phyloP scores from a whole-genome alignment of 2,797 vertebrate genomes.

The Petrocephalus schoutedeni region DNA sequence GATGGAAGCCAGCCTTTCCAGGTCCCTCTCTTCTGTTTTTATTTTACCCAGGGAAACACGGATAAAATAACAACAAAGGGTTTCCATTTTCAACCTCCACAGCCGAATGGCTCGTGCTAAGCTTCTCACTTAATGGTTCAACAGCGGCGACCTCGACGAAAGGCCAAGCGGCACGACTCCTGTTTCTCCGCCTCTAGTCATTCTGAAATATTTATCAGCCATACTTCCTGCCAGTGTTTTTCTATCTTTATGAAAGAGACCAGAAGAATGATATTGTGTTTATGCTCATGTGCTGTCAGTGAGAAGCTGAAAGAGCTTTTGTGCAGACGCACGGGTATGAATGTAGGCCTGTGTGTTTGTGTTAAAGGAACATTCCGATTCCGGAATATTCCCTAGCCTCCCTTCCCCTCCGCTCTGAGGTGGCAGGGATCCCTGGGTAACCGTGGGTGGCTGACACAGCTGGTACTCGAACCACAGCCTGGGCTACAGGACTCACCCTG shows the following conservation, averaged over 20 bases:
- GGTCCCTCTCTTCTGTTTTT: not conserved
- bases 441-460: not conserved
- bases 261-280: not conserved
- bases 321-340: slow-evolving; percentile 3
- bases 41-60: not conserved
- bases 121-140: not conserved
- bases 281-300: not conserved
- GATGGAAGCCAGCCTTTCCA: not conserved
- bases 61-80: not conserved
- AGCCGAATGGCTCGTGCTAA: not conserved
- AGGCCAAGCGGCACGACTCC: not conserved
- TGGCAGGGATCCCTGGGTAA: not conserved
- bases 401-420: not conserved
- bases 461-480: not conserved
- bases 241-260: not conserved
- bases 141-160: not conserved
- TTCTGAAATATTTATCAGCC: not conserved
- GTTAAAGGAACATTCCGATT: not conserved
- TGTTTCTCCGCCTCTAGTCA: not conserved
- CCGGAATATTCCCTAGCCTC: not conserved
- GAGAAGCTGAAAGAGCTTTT: slow-evolving; percentile 5
- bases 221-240: slow-evolving; percentile 6
- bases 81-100: not conserved
- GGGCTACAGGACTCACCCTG: not conserved
- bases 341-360: not conserved